Conservation (phyloP, 2,888 invertebrate genomes). For the Druceiella hillmani region DNA sequence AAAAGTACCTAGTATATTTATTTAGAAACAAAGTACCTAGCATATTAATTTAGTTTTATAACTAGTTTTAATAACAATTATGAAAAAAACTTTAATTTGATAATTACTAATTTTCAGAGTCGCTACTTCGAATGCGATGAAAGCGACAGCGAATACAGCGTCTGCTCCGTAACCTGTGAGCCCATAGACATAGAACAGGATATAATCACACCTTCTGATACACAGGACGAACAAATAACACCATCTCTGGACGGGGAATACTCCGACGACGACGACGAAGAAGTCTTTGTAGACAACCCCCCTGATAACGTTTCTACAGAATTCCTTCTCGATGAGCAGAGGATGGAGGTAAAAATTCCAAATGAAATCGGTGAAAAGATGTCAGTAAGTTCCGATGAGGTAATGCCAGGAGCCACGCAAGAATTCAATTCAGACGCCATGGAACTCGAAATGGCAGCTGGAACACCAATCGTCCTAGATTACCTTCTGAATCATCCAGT, state of each 20-base stretch:
- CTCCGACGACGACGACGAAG: constrained; percentile 32
- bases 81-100: too few relatives aligned
- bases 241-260: constrained; percentile 20
- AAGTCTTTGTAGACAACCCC: constrained; percentile 40
- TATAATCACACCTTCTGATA: too few relatives aligned
- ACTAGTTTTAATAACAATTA: too few relatives aligned
- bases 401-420: constrained; percentile 22
- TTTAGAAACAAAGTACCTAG: too few relatives aligned
- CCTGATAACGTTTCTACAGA: constrained; percentile 40
- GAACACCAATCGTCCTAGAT: constrained; percentile 42
- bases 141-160: constrained; percentile 33
- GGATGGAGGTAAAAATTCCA: too few relatives aligned
- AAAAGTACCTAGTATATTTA: too few relatives aligned
- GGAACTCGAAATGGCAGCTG: constrained; percentile 42
- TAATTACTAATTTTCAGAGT: constrained; percentile 32
- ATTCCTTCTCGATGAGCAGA: constrained; percentile 30
- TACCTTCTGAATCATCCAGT: constrained; percentile 43
- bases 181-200: too few relatives aligned
- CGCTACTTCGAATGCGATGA: constrained; percentile 46
- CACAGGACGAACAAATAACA: neutral
- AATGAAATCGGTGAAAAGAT: constrained; percentile 29
- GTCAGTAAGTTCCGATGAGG: constrained; percentile 33
- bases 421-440: constrained; percentile 29
- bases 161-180: constrained; percentile 1
- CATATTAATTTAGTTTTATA: too few relatives aligned